phyloP scores from a whole-genome alignment of 2,888 invertebrate species.

The Coelogynopora nodosa region DNA sequence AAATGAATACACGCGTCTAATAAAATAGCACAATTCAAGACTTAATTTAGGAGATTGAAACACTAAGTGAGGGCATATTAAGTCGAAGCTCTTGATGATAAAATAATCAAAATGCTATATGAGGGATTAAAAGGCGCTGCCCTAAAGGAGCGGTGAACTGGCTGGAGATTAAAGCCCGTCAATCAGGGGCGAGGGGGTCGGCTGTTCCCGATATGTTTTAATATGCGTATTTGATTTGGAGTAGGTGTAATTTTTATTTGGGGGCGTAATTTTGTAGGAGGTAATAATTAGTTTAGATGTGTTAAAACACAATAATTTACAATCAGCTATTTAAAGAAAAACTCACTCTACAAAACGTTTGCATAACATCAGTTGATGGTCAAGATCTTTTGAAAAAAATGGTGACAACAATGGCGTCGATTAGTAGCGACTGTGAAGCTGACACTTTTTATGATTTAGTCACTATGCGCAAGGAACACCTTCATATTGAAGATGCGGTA shows the following conservation, averaged over 20 bases:
- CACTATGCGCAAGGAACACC: slow-evolving; percentile 27
- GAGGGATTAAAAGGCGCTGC: too few species aligned
- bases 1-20: too few species aligned
- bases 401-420: slow-evolving; percentile 8
- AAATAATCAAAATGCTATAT: too few species aligned
- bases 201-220: too few species aligned
- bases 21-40: too few species aligned
- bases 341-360: neutral
- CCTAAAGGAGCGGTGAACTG: too few species aligned
- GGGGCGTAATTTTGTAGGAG: slow-evolving; percentile 4
- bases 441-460: slow-evolving; percentile 16
- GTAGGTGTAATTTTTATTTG: neutral
- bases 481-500: slow-evolving; percentile 18
- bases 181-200: too few species aligned
- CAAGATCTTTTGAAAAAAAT: neutral
- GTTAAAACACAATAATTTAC: slow-evolving; percentile 3
- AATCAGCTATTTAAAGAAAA: neutral
- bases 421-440: slow-evolving; percentile 8
- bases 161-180: too few species aligned
- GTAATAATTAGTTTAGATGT: slow-evolving; percentile 13
- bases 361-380: neutral
- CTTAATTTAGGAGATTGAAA: too few species aligned
- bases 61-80: too few species aligned
- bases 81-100: too few species aligned
- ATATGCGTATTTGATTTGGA: neutral